phyloP scores from a whole-genome alignment of 2,888 invertebrate genomes.

The Pardosa pseudoannulata region DNA sequence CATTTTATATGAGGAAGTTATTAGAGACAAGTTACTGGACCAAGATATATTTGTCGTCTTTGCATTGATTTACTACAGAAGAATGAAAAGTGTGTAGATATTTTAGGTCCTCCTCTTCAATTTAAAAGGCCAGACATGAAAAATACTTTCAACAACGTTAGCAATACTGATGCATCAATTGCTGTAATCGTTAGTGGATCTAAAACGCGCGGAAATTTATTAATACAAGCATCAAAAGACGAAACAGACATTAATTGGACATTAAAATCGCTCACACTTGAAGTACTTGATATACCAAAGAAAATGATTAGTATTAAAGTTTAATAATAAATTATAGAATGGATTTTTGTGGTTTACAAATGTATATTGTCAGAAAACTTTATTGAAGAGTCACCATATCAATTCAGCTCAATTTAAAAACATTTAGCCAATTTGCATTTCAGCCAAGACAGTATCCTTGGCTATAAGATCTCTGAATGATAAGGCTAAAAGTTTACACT shows the following conservation, averaged over 20 bases:
- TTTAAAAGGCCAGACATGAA: not conserved
- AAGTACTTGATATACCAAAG: not conserved
- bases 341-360: too few relatives aligned
- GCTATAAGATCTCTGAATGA: too few relatives aligned
- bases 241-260: not conserved
- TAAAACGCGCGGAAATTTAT: not conserved
- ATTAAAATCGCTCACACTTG: not conserved
- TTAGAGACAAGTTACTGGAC: not conserved
- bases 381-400: too few relatives aligned
- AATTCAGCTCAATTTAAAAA: too few relatives aligned
- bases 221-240: not conserved
- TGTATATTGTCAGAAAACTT: too few relatives aligned
- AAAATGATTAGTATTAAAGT: not conserved
- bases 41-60: not conserved
- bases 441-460: too few relatives aligned
- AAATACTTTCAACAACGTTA: not conserved
- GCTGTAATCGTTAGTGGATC: not conserved
- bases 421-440: too few relatives aligned
- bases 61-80: not conserved
- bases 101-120: not conserved
- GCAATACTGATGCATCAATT: not conserved
- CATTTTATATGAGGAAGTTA: conserved; percentile 1
- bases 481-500: too few relatives aligned
- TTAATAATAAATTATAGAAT: too few relatives aligned
- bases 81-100: not conserved